Conservation (phyloP, 2,888 invertebrate genomes). For the Papilio protenor region DNA sequence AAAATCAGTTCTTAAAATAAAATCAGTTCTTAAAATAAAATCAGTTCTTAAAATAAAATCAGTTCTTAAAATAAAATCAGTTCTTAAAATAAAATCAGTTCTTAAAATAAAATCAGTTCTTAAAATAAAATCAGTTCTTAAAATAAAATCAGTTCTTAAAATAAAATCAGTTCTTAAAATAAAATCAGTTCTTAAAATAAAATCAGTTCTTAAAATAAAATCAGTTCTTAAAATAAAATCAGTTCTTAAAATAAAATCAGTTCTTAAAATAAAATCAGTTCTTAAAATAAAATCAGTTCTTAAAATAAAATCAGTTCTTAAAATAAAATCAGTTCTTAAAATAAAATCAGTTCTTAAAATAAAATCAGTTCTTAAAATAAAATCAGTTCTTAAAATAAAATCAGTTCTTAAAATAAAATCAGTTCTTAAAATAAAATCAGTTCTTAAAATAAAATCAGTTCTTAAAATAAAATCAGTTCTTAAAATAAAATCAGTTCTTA, state of each 20-base stretch:
- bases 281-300: not conserved
- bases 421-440: not conserved
- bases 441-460: too few species aligned
- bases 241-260: not conserved
- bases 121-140: not conserved
- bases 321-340: not conserved
- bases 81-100: too few species aligned
- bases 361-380: not conserved
- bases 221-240: too few species aligned
- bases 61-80: not conserved
- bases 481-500: not conserved
- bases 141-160: not conserved
- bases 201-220: not conserved
- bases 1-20: not conserved
- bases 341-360: not conserved
- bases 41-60: too few species aligned
- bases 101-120: not conserved
- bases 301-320: not conserved
- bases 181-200: not conserved
- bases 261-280: too few species aligned
- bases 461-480: not conserved
- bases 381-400: not conserved
- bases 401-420: too few species aligned
- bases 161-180: not conserved
- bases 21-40: not conserved